phyloP scores from a whole-genome alignment of 2,888 invertebrate species.

The Athalia cordata region DNA sequence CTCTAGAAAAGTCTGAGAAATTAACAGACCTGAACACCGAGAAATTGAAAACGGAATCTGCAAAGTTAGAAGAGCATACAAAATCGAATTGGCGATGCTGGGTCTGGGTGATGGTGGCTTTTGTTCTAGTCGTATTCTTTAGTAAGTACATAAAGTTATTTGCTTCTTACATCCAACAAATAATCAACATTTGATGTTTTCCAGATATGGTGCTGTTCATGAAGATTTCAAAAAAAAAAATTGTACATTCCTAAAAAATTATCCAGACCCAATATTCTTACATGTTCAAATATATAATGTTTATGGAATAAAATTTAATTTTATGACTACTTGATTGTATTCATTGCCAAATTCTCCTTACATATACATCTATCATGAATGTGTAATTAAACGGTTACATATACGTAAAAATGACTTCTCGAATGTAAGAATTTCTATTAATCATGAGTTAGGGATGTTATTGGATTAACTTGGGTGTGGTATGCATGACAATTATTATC shows the following conservation, averaged over 20 bases:
- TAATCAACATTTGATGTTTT: constrained; percentile 64
- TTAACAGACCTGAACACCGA: constrained; percentile 87
- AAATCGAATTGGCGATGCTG: constrained; percentile 94
- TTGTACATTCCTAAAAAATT: constrained; percentile 45
- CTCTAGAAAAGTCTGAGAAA: constrained; percentile 83
- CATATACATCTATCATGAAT: no score
- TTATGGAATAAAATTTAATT: neutral
- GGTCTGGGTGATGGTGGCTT: constrained; percentile 93
- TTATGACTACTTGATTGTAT: no score
- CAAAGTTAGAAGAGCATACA: constrained; percentile 89
- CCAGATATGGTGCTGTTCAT: constrained; percentile 94
- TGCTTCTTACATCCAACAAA: neutral
- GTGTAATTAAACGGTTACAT: no score
- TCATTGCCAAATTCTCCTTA: no score
- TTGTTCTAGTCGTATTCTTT: constrained; percentile 91
- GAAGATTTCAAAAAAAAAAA: constrained; percentile 89
- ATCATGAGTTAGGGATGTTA: constrained; percentile 27
- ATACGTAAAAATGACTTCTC: no score
- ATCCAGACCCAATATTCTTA: neutral
- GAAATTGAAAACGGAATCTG: constrained; percentile 87
- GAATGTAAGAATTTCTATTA: no score
- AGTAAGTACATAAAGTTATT: constrained; percentile 77
- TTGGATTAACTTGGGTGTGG: constrained; percentile 39
- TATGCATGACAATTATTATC: constrained; percentile 34
- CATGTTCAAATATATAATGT: neutral